phyloP scores from a whole-genome alignment of 2,797 vertebrate genomes.

The Thalassophryne amazonica region DNA sequence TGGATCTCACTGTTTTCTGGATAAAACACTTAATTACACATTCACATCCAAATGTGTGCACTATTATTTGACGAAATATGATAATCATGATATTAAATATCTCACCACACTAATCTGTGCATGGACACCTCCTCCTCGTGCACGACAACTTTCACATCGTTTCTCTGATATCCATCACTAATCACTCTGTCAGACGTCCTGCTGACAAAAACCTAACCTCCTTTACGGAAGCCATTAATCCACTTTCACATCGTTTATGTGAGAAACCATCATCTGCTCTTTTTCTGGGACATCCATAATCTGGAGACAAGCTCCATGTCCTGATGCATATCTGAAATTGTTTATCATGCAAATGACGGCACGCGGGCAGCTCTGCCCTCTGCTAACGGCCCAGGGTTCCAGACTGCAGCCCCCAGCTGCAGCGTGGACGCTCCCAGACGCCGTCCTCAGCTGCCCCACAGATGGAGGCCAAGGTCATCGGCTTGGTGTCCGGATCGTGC shows the following conservation, averaged over 20 bases:
- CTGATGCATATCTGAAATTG: slow-evolving; percentile 80
- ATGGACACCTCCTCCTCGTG: too few species aligned
- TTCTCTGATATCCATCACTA: too few species aligned
- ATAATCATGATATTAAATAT: too few species aligned
- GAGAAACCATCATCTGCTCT: slow-evolving; percentile 71
- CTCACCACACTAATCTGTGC: too few species aligned
- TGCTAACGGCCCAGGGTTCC: slow-evolving; percentile 65
- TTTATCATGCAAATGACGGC: slow-evolving; percentile 81
- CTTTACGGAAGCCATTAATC: too few species aligned
- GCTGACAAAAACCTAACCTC: too few species aligned
- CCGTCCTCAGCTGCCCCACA: slow-evolving; percentile 70
- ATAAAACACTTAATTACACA: too few species aligned
- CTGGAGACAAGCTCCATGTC: slow-evolving; percentile 68
- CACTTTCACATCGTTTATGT: slow-evolving; percentile 43
- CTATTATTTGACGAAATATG: too few species aligned
- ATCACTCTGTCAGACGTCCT: too few species aligned
- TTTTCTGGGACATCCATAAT: slow-evolving; percentile 73
- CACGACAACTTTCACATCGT: too few species aligned
- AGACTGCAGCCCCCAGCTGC: slow-evolving; percentile 73
- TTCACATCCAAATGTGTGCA: too few species aligned
- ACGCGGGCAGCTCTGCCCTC: slow-evolving; percentile 66
- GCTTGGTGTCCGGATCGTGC: slow-evolving; percentile 24
- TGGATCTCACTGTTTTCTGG: too few species aligned
- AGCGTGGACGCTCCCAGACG: slow-evolving; percentile 65
- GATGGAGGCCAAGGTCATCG: slow-evolving; percentile 31